phyloP scores from a whole-genome alignment of 2,113 vertebrate genomes.

The Suricata suricatta region DNA sequence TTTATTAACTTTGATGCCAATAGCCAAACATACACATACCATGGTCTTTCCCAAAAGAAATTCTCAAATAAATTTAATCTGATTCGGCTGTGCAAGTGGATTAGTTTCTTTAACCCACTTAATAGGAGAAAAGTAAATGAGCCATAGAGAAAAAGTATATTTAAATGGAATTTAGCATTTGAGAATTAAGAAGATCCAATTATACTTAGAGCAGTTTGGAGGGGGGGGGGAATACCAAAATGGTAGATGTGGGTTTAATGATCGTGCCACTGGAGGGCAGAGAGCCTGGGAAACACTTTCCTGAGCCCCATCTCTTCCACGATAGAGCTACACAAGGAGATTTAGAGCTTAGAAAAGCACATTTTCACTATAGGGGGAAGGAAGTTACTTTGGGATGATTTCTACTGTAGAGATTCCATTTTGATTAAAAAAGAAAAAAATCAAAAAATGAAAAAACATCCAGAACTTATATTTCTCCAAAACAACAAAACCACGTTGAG shows the following conservation, averaged over 20 bases:
- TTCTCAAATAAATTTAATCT: constrained; percentile 1
- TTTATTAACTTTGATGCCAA: not conserved
- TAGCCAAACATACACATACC: not conserved
- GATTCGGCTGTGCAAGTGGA: not conserved
- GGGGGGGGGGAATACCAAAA: not conserved
- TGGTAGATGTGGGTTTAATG: not conserved
- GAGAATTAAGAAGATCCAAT: not conserved
- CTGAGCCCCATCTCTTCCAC: rapidly evolving
- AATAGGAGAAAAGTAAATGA: not conserved
- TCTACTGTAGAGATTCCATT: not conserved
- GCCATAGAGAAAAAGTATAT: not conserved
- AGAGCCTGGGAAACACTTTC: not conserved
- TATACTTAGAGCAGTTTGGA: not conserved
- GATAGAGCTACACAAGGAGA: not conserved
- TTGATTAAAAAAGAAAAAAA: not conserved
- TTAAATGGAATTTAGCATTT: not conserved
- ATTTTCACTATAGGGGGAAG: not conserved
- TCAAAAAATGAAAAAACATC: not conserved
- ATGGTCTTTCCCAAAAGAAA: not conserved
- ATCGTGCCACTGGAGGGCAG: not conserved
- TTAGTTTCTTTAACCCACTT: not conserved
- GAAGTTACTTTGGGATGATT: not conserved
- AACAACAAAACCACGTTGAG: not conserved
- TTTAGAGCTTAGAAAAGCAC: not conserved
- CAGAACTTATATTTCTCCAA: not conserved